Evolutionary conservation across 2,797 vertebrate genomes (phyloP), one percentile per base, ranked within the genome.

Genomic region (Muraenolepis orangiensis): DNA sequence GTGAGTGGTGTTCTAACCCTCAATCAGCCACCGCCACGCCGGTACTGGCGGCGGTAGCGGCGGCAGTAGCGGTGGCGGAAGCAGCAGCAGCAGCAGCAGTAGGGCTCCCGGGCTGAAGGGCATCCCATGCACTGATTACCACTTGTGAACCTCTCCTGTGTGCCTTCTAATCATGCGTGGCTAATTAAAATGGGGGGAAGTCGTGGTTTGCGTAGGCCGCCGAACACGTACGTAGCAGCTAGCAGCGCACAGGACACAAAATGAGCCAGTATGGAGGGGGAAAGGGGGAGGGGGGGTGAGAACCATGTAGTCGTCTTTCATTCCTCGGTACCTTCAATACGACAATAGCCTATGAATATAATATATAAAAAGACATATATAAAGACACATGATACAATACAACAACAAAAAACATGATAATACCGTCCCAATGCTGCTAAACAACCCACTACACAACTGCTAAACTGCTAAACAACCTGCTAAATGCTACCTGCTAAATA

Each of bases 71-170:
- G n/a, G n/a, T n/a, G n/a, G n/a, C n/a, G n/a, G n/a, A n/a, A n/a
- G n/a, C 38, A 74, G 72, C 46, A 81, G 77, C 42, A 78, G 74
- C 67, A 73, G 72, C 40, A 81, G 76, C 40, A 76, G 73, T 66
- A 74, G 74, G 80, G 81, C 73, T 78, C 74, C 83, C 74, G 80
- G 70, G 71, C 70, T 73, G 76, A 81, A 31, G 67, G 78, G 69
- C 73, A 78, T 74, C 81, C 76, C 75, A 77, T 79, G 70, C 79
- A 76, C 73, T 77, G 82, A 86, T 81, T 86, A 75, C 81, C 71
- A 69, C 81, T 79, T 80, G 72, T 66, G 66, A 80, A 78, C 81
- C 72, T 80, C 73, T 80, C 73, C 30, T 69, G 82, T 61, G 51
- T 61, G 51, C 51, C 51, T 61, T 61, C 57, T 81, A 80, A 86